Evolutionary conservation across 2,797 vertebrate genomes (phyloP).

Genomic region (Okamejei kenojei): DNA sequence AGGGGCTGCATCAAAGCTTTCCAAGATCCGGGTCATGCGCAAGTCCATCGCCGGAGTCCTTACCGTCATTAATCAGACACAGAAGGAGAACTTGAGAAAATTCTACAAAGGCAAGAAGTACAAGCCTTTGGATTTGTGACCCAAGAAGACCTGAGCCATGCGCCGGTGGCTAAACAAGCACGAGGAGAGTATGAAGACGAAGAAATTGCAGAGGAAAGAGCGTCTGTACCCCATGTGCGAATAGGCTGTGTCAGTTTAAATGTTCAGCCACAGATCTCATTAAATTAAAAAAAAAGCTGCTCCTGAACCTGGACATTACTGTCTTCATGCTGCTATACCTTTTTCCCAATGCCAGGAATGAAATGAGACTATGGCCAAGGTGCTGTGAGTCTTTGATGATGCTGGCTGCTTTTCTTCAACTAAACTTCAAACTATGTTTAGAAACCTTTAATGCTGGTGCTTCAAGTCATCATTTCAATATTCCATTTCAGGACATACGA

Average conservation of each 20-base stretch:
- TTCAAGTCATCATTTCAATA: too few species aligned
- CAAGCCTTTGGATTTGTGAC: constrained; percentile 92
- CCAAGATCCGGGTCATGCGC: constrained; percentile 93
- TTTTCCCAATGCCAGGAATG: too few species aligned
- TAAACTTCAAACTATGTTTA: too few species aligned
- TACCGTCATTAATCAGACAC: constrained; percentile 97
- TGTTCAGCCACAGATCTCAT: constrained; percentile 44
- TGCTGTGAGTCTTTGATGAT: too few species aligned
- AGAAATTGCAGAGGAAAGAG: constrained; percentile 88
- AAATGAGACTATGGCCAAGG: too few species aligned
- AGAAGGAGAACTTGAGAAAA: constrained; percentile 96
- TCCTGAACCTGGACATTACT: too few species aligned
- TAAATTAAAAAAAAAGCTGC: not conserved
- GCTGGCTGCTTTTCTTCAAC: too few species aligned
- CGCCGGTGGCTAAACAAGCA: constrained; percentile 84
- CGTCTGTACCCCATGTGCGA: constrained; percentile 82
- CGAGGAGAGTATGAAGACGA: constrained; percentile 81
- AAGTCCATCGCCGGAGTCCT: constrained; percentile 94
- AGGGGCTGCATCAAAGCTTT: constrained; percentile 93
- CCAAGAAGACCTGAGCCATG: constrained; percentile 94
- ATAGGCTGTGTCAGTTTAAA: constrained; percentile 86
- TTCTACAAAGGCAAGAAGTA: constrained; percentile 99
- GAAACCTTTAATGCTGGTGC: too few species aligned
- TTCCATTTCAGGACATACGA: too few species aligned
- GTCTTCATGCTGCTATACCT: too few species aligned